Evolutionary conservation across 2,797 vertebrate species (phyloP), one percentile per base, ranked within the genome.

Genomic region (Tachyglossus aculeatus): DNA sequence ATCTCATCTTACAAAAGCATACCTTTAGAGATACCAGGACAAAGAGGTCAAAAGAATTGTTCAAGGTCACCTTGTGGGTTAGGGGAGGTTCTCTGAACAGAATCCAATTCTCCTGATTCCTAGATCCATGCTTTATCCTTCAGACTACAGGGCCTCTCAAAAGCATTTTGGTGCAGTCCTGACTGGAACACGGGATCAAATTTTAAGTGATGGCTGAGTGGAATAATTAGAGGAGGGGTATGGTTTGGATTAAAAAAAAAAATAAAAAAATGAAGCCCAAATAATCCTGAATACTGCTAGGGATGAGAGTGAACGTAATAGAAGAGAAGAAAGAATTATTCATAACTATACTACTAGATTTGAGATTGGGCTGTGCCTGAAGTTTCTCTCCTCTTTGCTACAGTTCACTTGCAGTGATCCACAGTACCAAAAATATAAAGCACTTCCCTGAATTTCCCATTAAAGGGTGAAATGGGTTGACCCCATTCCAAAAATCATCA

Each of bases 291-390:
- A n/a, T 37, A 12, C 4, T 34, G 5, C 21, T 7, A 43, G 5
- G 37, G 13, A 13, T 19, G n/a, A 58, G 25, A 34, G n/a, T n/a
- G n/a, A n/a, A n/a, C n/a, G n/a, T n/a, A n/a, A 9, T 0, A 24
- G 22, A 19, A 40, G 18, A 39, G 4, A 11, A 3, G 15, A n/a
- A 27, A 12, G 31, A 39, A 5, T 11, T 24, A 4, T 22, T 19
- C 14, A 4, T 12, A n/a, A 15, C 5, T 2, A 15, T 4, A 0
- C 4, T 22, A 29, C 3, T 1, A 4, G 18, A 5, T 27, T 29
- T 21, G n/a, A 15, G 25, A 47, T 5, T 9, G 16, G 4, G 2
- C 1, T 11, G 3, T 18, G 11, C 16, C 32, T 21, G 3, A 6
- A 12, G n/a, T 5, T 2, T 34, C 19, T 25, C 19, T 29, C 25